phyloP scores from a whole-genome alignment of 2,888 invertebrate species.

The Lysandra bellargus region DNA sequence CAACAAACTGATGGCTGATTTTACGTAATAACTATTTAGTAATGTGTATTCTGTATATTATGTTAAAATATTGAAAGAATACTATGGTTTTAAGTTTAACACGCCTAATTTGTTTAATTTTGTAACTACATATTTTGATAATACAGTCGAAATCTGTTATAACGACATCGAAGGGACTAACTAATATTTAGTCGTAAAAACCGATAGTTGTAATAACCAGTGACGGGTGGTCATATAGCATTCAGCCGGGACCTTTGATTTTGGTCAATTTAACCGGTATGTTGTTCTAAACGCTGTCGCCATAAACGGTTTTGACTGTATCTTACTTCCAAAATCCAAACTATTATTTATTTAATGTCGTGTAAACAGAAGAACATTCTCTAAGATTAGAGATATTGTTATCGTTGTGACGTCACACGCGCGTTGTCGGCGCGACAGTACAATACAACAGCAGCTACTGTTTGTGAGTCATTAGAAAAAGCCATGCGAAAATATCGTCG shows the following conservation, averaged over 20 bases:
- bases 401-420: neutral
- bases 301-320: neutral
- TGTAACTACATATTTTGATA: neutral
- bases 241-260: no score
- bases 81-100: no score
- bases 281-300: no score
- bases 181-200: no score
- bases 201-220: no score
- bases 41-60: no score
- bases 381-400: conserved; percentile 3
- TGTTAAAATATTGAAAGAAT: no score
- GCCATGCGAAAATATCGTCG: conserved; percentile 9
- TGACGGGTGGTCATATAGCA: no score
- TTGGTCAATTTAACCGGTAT: no score
- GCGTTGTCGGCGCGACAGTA: conserved; percentile 9
- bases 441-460: neutral
- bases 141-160: no score
- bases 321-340: neutral
- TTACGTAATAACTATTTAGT: no score
- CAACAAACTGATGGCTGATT: neutral
- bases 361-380: neutral
- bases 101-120: neutral
- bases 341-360: neutral
- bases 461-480: conserved; percentile 26
- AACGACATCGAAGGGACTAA: no score